Conservation (phyloP, 2,797 vertebrate genomes). For the Acrossocheilus fasciatus region DNA sequence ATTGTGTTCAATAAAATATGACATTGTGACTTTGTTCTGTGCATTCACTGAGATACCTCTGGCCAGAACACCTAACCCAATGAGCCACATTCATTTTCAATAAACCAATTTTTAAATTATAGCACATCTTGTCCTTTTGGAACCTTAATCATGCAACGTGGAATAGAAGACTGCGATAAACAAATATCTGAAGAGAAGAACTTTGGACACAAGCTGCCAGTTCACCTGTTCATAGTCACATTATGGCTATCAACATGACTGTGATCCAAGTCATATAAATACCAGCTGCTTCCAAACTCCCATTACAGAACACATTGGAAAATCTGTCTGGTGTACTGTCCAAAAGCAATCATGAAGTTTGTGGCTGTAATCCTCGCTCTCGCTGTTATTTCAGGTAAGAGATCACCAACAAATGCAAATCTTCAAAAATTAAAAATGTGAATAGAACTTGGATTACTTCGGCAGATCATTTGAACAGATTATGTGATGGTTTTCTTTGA, state of each 20-base stretch:
- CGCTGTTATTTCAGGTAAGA: conserved; percentile 77
- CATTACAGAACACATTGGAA: conserved; percentile 36
- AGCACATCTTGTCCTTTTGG: conserved; percentile 52
- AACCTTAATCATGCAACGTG: conserved; percentile 67
- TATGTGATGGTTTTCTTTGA: background rate
- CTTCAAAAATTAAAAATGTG: background rate
- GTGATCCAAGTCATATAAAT: conserved; percentile 53
- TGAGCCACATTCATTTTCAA: background rate
- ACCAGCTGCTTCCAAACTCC: conserved; percentile 15
- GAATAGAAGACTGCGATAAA: conserved; percentile 75
- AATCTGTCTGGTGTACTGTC: conserved; percentile 46
- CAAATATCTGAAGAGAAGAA: conserved; percentile 64
- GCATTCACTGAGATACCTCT: background rate
- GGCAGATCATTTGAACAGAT: background rate
- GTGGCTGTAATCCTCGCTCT: conserved; percentile 70
- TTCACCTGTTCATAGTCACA: conserved; percentile 60
- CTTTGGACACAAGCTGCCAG: conserved; percentile 72
- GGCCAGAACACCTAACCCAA: background rate
- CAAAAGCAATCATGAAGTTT: conserved; percentile 75
- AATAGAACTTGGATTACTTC: background rate
- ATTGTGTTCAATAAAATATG: background rate
- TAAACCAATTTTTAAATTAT: background rate
- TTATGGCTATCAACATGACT: conserved; percentile 43
- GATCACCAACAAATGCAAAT: background rate
- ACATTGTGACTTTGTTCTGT: background rate